These are phyloP conservation scores for Spodoptera picta DNA, from an alignment of 2,888 invertebrate genomes.

Conservation along the genomic window DNA sequence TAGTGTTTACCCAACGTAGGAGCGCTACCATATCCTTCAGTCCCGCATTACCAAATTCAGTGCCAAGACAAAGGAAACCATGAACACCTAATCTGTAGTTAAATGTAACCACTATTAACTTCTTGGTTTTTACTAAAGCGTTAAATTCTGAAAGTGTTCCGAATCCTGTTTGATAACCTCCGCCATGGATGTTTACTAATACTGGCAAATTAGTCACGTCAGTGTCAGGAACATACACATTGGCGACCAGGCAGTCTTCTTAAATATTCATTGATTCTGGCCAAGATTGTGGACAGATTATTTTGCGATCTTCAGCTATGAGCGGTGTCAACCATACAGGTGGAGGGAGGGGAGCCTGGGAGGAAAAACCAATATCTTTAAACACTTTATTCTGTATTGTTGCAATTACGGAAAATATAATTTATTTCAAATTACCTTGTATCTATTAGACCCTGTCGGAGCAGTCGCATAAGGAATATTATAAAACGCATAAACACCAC, in stretches of 20 bases:
- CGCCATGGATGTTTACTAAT: conserved; percentile 79
- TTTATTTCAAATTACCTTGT: conserved; percentile 51
- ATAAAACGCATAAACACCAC: conserved; percentile 63
- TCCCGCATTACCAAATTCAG: conserved; percentile 75
- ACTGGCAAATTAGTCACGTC: conserved; percentile 69
- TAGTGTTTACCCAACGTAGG: conserved; percentile 69
- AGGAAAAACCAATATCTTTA: too few relatives aligned
- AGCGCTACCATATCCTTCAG: conserved; percentile 76
- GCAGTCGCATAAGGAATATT: conserved; percentile 75
- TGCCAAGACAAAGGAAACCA: conserved; percentile 75
- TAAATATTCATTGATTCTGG: conserved; percentile 21
- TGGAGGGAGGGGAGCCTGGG: conserved; percentile 65
- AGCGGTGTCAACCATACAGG: conserved; percentile 61
- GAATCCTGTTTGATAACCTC: conserved; percentile 73
- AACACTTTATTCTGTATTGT: too few relatives aligned
- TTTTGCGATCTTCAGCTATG: conserved; percentile 57
- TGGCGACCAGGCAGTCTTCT: conserved; percentile 76
- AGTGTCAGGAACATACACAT: conserved; percentile 71
- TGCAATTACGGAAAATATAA: conserved; percentile 31
- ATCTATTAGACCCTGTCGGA: conserved; percentile 66
- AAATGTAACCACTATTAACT: conserved; percentile 68
- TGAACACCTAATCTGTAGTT: conserved; percentile 72
- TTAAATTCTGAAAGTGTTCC: conserved; percentile 60
- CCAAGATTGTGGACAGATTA: conserved; percentile 62
- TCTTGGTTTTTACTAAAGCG: conserved; percentile 58